Evolutionary conservation across 2,797 vertebrate genomes (phyloP).

Genomic region (Acrocephalus scirpaceus): DNA sequence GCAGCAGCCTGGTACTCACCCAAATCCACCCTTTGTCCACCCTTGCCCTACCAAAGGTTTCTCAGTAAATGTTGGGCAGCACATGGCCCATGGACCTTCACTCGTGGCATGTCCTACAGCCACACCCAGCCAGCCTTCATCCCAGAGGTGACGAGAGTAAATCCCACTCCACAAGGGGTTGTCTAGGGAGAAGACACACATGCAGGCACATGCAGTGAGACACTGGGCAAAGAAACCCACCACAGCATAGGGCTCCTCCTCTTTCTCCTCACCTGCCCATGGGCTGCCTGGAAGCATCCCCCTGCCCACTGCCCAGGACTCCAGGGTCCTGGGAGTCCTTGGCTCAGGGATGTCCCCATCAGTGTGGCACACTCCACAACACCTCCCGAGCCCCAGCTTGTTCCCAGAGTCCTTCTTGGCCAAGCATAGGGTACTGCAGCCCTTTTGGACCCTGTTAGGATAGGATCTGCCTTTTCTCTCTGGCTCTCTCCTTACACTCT

Average conservation of each 20-base stretch:
- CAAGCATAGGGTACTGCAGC: not conserved
- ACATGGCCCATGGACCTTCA: not conserved
- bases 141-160: not conserved
- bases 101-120: not conserved
- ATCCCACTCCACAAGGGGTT: not conserved
- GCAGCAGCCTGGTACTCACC: not conserved
- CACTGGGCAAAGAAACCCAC: not conserved
- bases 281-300: not conserved
- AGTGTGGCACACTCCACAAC: not conserved
- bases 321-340: not conserved
- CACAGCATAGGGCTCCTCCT: not conserved
- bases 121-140: rapidly evolving
- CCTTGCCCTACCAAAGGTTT: not conserved
- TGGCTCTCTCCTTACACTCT: not conserved
- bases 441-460: not conserved
- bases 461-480: not conserved
- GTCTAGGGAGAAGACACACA: not conserved
- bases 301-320: not conserved
- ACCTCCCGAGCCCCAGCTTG: not conserved
- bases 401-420: not conserved
- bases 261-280: not conserved
- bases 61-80: not conserved
- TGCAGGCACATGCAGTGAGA: not conserved
- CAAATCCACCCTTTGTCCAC: not conserved
- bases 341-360: not conserved